Base-by-base conservation (phyloP, 2,113 vertebrate genomes). In the Cyprinus carpio region DNA sequence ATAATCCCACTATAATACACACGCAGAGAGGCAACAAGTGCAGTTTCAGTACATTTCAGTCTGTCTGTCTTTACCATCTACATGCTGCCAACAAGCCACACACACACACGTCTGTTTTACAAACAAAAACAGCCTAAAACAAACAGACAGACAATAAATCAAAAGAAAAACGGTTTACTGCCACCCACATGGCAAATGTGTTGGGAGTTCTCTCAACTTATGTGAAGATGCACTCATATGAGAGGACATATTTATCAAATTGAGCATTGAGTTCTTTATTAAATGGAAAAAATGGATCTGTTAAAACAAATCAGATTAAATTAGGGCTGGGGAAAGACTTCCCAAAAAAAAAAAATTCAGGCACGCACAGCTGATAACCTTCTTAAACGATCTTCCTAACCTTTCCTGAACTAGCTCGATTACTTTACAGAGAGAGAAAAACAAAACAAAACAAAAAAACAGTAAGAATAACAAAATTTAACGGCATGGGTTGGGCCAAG, bases 401-500 rank as follows among this genome's bases (percentile, higher is more conserved):
- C 2, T 9, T 65, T 65, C 9, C 43, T 0, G 25, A 67, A 67
- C 16, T 43, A 81, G 40, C 60, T 67, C 51, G 40, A 81, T 81
- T 62, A 31, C 16, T 46, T 81, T 49, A 81, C n/a, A 67, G 40
- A 43, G 2, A 13, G 20, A 27, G n/a, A 80, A 90, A 46, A 46
- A 46, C 2, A 46, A 46, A 46, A 46, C 2, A n/a, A n/a, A n/a
- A n/a, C n/a, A n/a, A n/a, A n/a, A n/a, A n/a, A n/a, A 11, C 11
- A 58, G 23, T 65, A 89, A 92, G 84, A 92, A 90, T 12, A 65
- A 81, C 1, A 1, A 6, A 81, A 81, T 12, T 81, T 67, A 81
- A 67, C 43, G 16, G 79, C 62, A 81, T 67, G 60, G 60, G 79
- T 51, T 4, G 60, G 60, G 62, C 62, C 79, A 67, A 81, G 40